Evolutionary conservation across 2,797 vertebrate species (phyloP).

Genomic region (Chrosomus eos): DNA sequence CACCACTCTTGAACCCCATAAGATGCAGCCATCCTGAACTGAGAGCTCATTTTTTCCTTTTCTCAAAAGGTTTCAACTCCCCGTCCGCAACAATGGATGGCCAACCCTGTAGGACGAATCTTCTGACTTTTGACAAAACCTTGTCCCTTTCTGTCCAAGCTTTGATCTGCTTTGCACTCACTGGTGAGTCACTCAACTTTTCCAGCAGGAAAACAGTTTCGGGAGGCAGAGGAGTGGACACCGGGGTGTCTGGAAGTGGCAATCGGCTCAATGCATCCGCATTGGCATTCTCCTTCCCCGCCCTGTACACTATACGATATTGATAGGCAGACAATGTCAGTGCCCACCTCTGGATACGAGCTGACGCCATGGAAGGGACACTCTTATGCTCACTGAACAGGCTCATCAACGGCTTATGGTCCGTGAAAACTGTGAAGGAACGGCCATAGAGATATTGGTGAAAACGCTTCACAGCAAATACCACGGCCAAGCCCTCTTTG

Average conservation of each 20-base stretch:
- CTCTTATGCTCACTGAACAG: constrained; percentile 23
- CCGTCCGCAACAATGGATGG: background rate
- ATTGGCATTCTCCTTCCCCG: background rate
- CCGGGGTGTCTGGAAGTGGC: background rate
- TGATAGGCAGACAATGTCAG: constrained; percentile 3
- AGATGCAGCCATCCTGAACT: background rate
- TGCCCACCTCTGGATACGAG: background rate
- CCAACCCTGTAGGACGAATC: background rate
- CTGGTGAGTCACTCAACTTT: background rate
- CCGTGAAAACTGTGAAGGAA: no score
- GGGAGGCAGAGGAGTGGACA: background rate
- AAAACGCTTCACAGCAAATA: no score
- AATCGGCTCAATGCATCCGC: background rate
- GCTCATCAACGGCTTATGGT: constrained; percentile 47
- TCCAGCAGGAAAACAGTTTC: background rate
- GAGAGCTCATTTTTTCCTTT: background rate
- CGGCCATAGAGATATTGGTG: no score
- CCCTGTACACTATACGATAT: background rate
- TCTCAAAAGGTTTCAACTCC: background rate
- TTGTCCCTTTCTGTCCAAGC: background rate
- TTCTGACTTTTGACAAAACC: background rate
- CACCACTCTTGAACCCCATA: background rate
- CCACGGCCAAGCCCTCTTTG: no score
- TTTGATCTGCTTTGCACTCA: background rate
- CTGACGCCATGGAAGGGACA: background rate